These are phyloP conservation scores for Melanotaenia trifasciata DNA, from an alignment of 2,797 vertebrate genomes.

Conservation along the genomic window DNA sequence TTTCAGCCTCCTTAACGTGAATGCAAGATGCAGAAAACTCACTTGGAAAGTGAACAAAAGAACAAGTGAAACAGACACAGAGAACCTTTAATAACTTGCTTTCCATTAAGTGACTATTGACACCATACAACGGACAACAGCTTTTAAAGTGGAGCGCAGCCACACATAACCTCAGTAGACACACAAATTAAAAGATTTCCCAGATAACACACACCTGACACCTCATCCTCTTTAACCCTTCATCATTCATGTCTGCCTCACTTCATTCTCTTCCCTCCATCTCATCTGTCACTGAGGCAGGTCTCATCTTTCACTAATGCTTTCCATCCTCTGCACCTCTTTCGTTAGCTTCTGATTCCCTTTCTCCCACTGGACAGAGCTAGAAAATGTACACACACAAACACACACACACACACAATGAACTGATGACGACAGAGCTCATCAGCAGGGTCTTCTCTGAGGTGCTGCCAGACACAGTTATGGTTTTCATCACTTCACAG, in stretches of 20 bases:
- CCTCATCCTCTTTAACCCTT: background rate
- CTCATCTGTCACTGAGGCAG: background rate
- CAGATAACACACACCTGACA: background rate
- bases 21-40: background rate
- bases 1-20: slow-evolving; percentile 1
- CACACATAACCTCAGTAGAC: slow-evolving; percentile 1
- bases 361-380: slow-evolving; percentile 26
- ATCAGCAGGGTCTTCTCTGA: slow-evolving; percentile 47
- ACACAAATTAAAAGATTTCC: slow-evolving; percentile 7
- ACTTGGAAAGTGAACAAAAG: background rate
- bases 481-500: background rate
- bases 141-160: too few relatives aligned
- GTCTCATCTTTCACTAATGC: background rate
- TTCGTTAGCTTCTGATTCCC: slow-evolving; percentile 14
- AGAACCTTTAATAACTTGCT: background rate
- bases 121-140: too few relatives aligned
- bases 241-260: background rate
- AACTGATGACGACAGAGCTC: slow-evolving; percentile 54
- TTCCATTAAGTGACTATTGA: background rate
- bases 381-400: slow-evolving; percentile 28
- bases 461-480: slow-evolving; percentile 3
- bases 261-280: background rate
- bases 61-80: too few relatives aligned
- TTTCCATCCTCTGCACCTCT: slow-evolving; percentile 8
- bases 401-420: slow-evolving; percentile 21